Percentiles rank a stretch among this genome's conserved stretches.
Conservation (phyloP, 2,113 vertebrate genomes). For the Chelonoidis abingdonii region DNA sequence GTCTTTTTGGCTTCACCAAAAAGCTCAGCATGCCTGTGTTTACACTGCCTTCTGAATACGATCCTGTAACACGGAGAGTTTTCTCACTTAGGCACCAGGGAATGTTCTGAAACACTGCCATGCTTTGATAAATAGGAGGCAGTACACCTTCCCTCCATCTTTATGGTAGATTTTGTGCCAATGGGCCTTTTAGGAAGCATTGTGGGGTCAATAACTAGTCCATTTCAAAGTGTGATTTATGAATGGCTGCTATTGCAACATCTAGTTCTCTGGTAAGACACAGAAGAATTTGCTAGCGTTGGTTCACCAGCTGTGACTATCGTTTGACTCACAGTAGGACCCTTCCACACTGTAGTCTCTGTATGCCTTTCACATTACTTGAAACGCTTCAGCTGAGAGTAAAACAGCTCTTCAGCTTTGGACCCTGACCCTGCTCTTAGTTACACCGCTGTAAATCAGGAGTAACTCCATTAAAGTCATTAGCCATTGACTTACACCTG, state of each 20-base stretch:
- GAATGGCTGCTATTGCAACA: neutral
- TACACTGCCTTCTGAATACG: neutral
- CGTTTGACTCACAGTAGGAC: neutral
- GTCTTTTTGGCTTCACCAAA: neutral
- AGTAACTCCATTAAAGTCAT: neutral
- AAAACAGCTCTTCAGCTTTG: constrained; percentile 3
- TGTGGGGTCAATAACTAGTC: neutral
- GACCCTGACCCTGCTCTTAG: neutral
- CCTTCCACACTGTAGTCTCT: neutral
- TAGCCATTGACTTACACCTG: neutral
- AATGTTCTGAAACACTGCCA: neutral
- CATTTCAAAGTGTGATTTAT: neutral
- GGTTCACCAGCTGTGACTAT: neutral
- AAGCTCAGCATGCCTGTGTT: neutral
- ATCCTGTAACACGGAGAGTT: neutral
- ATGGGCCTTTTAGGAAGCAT: neutral
- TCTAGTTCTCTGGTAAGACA: neutral
- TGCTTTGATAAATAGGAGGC: neutral
- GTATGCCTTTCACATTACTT: constrained; percentile 29
- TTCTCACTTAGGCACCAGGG: neutral
- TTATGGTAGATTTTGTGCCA: neutral
- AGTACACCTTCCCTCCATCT: neutral
- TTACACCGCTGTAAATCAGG: neutral
- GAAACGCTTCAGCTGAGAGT: constrained; percentile 21
- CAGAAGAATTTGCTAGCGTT: neutral